Percentiles rank a stretch among this genome's conserved stretches.
These are phyloP conservation scores for Anhinga rufa DNA, from an alignment of 2,113 vertebrate genomes.

Conservation along the genomic window DNA sequence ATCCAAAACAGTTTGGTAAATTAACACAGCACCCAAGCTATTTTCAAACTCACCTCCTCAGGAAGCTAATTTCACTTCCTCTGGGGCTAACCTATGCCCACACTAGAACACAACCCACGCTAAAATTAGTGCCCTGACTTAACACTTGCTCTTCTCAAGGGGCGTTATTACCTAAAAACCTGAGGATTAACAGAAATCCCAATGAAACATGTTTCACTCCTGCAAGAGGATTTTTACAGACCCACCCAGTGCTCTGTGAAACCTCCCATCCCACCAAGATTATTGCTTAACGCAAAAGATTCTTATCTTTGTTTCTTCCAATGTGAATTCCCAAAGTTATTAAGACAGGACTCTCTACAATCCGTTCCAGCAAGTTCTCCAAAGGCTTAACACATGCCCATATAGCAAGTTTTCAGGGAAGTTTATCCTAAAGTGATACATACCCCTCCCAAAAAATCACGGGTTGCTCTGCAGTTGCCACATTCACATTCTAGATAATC, in stretches of 20 bases:
- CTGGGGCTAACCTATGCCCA: not conserved
- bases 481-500: no score
- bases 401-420: not conserved
- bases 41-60: not conserved
- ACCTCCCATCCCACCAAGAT: not conserved
- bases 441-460: fast-evolving
- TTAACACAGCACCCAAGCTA: not conserved
- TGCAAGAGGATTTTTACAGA: not conserved
- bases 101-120: not conserved
- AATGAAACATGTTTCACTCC: not conserved
- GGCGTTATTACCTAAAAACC: not conserved
- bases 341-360: not conserved
- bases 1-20: not conserved
- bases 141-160: not conserved
- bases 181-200: not conserved
- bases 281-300: not conserved
- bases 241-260: not conserved
- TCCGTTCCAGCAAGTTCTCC: not conserved
- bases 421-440: not conserved
- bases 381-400: not conserved
- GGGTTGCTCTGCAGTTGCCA: no score
- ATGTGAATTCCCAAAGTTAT: not conserved
- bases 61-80: not conserved
- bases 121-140: not conserved
- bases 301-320: not conserved